A percentile compares a stretch with the other conserved stretches of the same genome.
These are phyloP conservation scores for Cataglyphis albicans DNA, from an alignment of 2,888 invertebrate species.

Conservation along the genomic window DNA sequence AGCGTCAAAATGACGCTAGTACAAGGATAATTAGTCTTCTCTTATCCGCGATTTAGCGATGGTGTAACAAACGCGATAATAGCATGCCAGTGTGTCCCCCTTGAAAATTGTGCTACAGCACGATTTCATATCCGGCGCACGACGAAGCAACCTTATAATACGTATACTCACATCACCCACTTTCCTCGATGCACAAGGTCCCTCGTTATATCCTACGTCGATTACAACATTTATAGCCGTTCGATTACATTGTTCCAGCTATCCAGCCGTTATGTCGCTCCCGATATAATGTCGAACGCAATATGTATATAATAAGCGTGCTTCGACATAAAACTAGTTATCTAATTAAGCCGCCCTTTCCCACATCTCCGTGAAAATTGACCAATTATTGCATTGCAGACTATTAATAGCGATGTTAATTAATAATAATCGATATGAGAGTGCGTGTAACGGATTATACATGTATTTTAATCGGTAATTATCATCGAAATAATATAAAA, in stretches of 20 bases:
- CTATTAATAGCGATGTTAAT: not conserved
- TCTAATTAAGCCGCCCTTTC: slow-evolving; percentile 36
- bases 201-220: slow-evolving; percentile 39
- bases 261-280: not conserved
- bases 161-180: slow-evolving; percentile 20
- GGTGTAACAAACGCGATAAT: not conserved
- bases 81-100: not conserved
- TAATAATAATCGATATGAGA: not conserved
- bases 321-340: slow-evolving; percentile 22
- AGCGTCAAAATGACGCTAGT: not conserved
- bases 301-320: not conserved
- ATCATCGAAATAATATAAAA: not conserved
- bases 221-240: slow-evolving; percentile 52
- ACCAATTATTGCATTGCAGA: not conserved
- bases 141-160: not conserved
- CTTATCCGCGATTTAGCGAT: not conserved
- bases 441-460: not conserved
- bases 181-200: slow-evolving; percentile 41
- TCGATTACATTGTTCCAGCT: slow-evolving; percentile 36
- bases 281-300: not conserved
- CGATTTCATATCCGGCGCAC: slow-evolving; percentile 18
- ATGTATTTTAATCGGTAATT: not conserved
- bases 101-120: not conserved
- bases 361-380: slow-evolving; percentile 24
- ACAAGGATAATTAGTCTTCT: not conserved